Base-by-base conservation (phyloP, 2,888 invertebrate species). In the Diadromus collaris region DNA sequence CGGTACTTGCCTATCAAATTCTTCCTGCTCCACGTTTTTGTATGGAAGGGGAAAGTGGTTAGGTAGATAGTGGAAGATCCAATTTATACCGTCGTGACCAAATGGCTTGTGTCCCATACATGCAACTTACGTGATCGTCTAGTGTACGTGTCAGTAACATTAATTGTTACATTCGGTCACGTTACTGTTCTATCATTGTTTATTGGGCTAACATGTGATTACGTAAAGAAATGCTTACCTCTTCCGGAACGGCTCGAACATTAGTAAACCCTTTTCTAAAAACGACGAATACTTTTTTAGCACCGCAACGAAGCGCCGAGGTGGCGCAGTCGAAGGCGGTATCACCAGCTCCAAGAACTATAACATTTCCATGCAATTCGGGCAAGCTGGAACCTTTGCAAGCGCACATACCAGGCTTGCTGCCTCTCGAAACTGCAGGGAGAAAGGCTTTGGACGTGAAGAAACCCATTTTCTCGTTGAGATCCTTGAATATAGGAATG, bases 291-390 rank as follows among this genome's bases (percentile, higher is more conserved):
- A 99, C 99, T 68, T 96, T 94, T 34, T 92, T 93, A 0, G 99
- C 99, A 0, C 99, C 99, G 89, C 99, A 99, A 2, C 99, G 93
- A 21, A 99, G 91, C 0, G 98, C 98, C 0, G 99, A 98, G 0
- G 99, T 99, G 0, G 99, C 99, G 90, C 99, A 99, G 92, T 99
- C 99, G 90, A 99, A 99, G 0, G 99, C 99, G 0, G 99, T 99
- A 90, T 99, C 99, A 0, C 99, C 99, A 0, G 99, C 98, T 0
- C 99, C 99, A 46, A 99, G 91, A 0, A 99, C 99, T 76, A 99
- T 94, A 0, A 95, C 95, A 84, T 94, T 96, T 0, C 98, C 98
- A 83, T 92, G 91, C 7, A 99, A 90, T 60, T 93, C 91, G 0
- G 99, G 99, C 54, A 99, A 91, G 10, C 9, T 65, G 24, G 86